Conservation (phyloP, 92 coral and sea anemone genomes). For the Plumapathes pennacea region DNA sequence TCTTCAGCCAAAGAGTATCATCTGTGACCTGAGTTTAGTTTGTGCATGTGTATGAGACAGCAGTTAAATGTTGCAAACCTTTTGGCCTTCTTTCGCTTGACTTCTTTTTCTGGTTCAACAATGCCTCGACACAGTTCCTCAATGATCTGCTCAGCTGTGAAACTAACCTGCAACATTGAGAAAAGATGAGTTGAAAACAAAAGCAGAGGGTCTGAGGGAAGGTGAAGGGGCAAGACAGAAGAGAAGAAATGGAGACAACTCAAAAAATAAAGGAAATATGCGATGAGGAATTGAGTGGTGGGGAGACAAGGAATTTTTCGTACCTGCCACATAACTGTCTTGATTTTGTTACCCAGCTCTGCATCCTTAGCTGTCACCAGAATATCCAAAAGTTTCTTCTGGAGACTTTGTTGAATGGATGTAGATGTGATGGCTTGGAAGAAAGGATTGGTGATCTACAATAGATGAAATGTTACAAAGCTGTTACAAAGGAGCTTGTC, state of each 20-base stretch:
- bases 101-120: slow-evolving; percentile 49
- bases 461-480: background rate
- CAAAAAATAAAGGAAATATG: background rate
- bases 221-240: no score
- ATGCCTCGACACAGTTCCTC: slow-evolving; percentile 65
- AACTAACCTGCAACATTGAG: slow-evolving; percentile 46
- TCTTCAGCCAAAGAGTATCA: no score
- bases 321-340: slow-evolving; percentile 63
- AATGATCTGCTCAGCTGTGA: slow-evolving; percentile 66
- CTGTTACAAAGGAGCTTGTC: no score
- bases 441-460: slow-evolving; percentile 64
- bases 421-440: slow-evolving; percentile 78
- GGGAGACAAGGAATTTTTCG: background rate
- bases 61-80: no score
- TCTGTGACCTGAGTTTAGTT: no score
- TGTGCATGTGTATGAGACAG: no score
- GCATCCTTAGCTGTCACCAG: slow-evolving; percentile 53
- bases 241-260: no score
- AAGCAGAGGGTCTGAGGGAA: no score
- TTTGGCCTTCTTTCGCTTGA: slow-evolving; percentile 72
- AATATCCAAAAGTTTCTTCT: slow-evolving; percentile 55
- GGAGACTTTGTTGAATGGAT: slow-evolving; percentile 52
- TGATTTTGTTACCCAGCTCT: slow-evolving; percentile 42
- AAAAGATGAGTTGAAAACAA: no score
- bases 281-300: background rate